Conservation (phyloP, 2,888 invertebrate genomes). For the Epiperipatus broadwayi region DNA sequence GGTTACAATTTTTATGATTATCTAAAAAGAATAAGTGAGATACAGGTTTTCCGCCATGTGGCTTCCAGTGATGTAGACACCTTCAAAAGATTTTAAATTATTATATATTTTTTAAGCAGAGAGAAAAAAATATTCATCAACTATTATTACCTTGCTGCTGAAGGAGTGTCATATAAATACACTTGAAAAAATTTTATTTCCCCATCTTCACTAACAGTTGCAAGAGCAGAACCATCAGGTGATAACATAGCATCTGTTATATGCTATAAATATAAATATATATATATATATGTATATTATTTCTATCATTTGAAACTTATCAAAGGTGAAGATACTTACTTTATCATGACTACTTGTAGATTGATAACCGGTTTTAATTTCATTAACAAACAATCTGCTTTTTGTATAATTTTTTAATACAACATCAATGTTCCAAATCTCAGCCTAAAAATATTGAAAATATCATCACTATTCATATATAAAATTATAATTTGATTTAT, state of each 20-base stretch:
- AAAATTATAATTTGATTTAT: too few species aligned
- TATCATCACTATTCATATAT: constrained; percentile 22
- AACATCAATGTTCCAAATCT: constrained; percentile 37
- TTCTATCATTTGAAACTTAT: too few species aligned
- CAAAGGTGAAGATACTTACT: constrained; percentile 16
- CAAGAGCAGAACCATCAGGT: constrained; percentile 82
- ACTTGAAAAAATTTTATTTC: constrained; percentile 75
- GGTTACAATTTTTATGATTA: constrained; percentile 53
- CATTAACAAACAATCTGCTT: constrained; percentile 15
- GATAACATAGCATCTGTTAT: constrained; percentile 74
- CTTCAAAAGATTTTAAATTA: constrained; percentile 24
- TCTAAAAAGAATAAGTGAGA: constrained; percentile 82
- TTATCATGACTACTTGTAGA: constrained; percentile 16
- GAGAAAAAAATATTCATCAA: too few species aligned
- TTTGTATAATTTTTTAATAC: constrained; percentile 31
- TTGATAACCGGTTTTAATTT: constrained; percentile 16
- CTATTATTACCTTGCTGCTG: constrained; percentile 17
- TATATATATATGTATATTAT: too few species aligned
- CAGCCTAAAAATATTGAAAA: constrained; percentile 29
- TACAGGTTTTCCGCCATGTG: constrained; percentile 68
- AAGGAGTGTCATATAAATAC: constrained; percentile 19
- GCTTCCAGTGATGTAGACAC: constrained; percentile 79
- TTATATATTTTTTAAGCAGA: too few species aligned
- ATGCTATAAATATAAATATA: too few species aligned
- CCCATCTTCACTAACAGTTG: constrained; percentile 71